Base-by-base conservation (phyloP, 2,888 invertebrate genomes). In the Leptura quadrifasciata region DNA sequence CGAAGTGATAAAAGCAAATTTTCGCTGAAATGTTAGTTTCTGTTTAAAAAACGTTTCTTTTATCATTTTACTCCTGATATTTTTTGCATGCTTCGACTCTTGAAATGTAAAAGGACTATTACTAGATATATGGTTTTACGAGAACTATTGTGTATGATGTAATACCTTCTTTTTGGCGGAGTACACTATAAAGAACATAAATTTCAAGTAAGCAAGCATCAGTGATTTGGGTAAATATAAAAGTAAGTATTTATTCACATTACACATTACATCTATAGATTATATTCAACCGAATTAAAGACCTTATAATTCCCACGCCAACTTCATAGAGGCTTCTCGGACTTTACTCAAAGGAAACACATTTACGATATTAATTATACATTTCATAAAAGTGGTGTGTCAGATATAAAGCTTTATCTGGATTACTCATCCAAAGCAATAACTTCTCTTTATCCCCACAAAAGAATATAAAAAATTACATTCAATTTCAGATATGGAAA, bases 361-460 rank as follows among this genome's bases (percentile, higher is more conserved):
- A 47, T 47, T 47, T 47, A 47, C n/a, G 15, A 6, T 47, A 47
- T n/a, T n/a, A 47, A 47, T 47, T 47, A 47, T 47, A 47, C 47
- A 47, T 47, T 47, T 47, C 5, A 47, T 47, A 47, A 47, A 47
- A 47, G 47, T 47, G 47, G 47, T 47, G 15, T 39, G n/a, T 47
- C 47, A 15, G 47, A 47, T 47, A 47, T 47, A 47, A 47, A 47
- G 47, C 47, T 47, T n/a, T 47, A 47, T 47, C 47, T 47, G 47
- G 47, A 47, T 47, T 47, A 47, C n/a, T 47, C 47, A 47, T 47
- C n/a, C 47, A n/a, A 47, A 47, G 47, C 47, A 47, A n/a, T 47
- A 47, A 47, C 2, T 47, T 47, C 47, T 6, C 10, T 47, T 47
- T 15, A 47, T n/a, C n/a, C n/a, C 15, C 47, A 47, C n/a, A 47